A percentile compares a stretch with the other conserved stretches of the same genome.
Evolutionary conservation across 1,140 invertebrate genomes (phyloP).

Genomic region (Thrips palmi): DNA sequence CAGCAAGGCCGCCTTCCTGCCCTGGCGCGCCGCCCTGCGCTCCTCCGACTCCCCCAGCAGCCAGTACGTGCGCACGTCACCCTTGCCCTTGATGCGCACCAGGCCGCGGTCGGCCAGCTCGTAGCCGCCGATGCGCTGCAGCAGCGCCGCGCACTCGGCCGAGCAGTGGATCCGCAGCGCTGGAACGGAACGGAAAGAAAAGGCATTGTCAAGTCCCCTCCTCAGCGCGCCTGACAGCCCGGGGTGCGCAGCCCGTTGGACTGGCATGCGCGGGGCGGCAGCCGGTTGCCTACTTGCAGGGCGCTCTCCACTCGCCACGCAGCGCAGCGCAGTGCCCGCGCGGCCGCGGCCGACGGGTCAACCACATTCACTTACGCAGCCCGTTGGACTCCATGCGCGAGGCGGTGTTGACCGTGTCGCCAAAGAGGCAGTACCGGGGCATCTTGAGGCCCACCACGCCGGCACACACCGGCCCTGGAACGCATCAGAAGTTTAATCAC

Average conservation of each 20-base stretch:
- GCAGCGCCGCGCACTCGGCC: slow-evolving; percentile 43
- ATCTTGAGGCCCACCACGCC: slow-evolving; percentile 80
- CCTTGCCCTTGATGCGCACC: slow-evolving; percentile 73
- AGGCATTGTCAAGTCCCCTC: background rate
- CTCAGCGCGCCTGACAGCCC: too few species aligned
- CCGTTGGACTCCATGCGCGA: slow-evolving; percentile 88
- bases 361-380: slow-evolving; percentile 29
- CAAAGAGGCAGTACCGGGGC: slow-evolving; percentile 79
- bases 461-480: slow-evolving; percentile 52
- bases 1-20: slow-evolving; percentile 16
- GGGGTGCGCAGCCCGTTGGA: background rate
- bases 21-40: slow-evolving; percentile 28
- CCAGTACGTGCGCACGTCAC: slow-evolving; percentile 73
- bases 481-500: slow-evolving; percentile 3
- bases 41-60: slow-evolving; percentile 47
- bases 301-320: background rate
- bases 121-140: slow-evolving; percentile 66
- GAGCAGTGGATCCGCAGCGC: slow-evolving; percentile 78
- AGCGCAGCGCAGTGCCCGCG: background rate
- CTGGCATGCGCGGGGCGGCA: background rate
- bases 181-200: slow-evolving; percentile 18
- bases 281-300: background rate
- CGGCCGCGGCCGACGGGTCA: background rate
- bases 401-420: slow-evolving; percentile 84
- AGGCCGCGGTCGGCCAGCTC: slow-evolving; percentile 54